Evolutionary conservation across 2,797 vertebrate genomes (phyloP).

Genomic region (Hirundo rustica): DNA sequence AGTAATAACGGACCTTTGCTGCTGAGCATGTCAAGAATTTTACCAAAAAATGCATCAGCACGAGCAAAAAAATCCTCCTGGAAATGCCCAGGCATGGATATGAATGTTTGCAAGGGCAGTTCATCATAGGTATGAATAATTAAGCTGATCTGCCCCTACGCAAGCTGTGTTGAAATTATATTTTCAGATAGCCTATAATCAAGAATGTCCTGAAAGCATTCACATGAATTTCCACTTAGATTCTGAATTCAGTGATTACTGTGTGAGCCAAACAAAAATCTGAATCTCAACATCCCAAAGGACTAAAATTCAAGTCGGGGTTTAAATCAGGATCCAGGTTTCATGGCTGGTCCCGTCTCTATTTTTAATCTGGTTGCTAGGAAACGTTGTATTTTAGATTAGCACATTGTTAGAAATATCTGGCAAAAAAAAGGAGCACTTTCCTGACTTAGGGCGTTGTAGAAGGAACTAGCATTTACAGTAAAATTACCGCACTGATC

Average conservation of each 20-base stretch:
- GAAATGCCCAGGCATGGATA: conserved; percentile 7
- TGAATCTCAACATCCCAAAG: conserved; percentile 31
- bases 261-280: conserved; percentile 18
- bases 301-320: conserved; percentile 40
- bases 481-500: conserved; percentile 15
- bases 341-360: conserved; percentile 63
- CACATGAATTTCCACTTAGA: background rate
- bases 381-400: conserved; percentile 71
- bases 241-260: conserved; percentile 31
- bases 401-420: conserved; percentile 68
- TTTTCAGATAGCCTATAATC: conserved; percentile 18
- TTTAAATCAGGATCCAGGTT: conserved; percentile 67
- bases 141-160: background rate
- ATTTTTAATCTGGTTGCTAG: conserved; percentile 76
- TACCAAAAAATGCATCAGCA: background rate
- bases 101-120: background rate
- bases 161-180: background rate
- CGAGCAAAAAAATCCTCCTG: background rate
- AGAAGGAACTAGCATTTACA: conserved; percentile 45
- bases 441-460: conserved; percentile 52
- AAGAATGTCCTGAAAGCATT: background rate
- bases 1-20: background rate
- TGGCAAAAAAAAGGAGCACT: conserved; percentile 63
- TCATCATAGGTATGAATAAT: conserved; percentile 23
- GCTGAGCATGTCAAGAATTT: background rate